Evolutionary conservation across 2,113 vertebrate genomes (phyloP), one percentile per base, ranked within the genome.

Genomic region (Saccopteryx bilineata): DNA sequence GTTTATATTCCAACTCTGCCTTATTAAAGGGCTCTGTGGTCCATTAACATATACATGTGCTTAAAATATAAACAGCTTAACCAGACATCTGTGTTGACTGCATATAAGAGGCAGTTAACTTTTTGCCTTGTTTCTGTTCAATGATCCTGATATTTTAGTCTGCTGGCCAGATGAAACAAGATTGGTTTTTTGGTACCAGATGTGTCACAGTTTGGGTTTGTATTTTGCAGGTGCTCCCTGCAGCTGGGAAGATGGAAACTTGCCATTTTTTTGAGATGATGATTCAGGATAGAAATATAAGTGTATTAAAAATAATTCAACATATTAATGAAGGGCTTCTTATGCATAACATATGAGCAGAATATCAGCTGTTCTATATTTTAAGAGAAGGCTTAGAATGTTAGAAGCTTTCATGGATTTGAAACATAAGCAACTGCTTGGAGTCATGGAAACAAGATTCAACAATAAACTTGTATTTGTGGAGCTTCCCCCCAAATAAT

Each of bases 281-380:
- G 98, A 98, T 97, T 98, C 96, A 76, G 96, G 97, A 98, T 97
- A 98, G 98, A 98, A 98, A 98, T 98, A 98, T 97, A 97, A 98
- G 98, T 97, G 96, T 97, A 98, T 98, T 98, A 98, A 98, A 98
- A 98, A 98, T 98, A 98, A 98, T 98, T 98, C 92, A 78, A 96
- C 0, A 3, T 97, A 97, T 98, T 98, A 98, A 98, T 97, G 97
- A 97, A 97, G 97, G 97, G 91, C 95, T 98, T 96, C 97, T 97
- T 98, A 98, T 98, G 97, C 88, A 7, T 76, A 97, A 94, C 97
- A 97, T 98, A 97, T 98, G 97, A 98, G 92, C 96, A 96, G 95
- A 92, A 76, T 95, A 98, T 98, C 98, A 99, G 98, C 98, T 99
- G 98, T 96, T 98, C 98, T 98, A 78, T 97, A 98, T 98, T 99